Conservation (phyloP, 2,888 invertebrate genomes). For the Drosophila recens region DNA sequence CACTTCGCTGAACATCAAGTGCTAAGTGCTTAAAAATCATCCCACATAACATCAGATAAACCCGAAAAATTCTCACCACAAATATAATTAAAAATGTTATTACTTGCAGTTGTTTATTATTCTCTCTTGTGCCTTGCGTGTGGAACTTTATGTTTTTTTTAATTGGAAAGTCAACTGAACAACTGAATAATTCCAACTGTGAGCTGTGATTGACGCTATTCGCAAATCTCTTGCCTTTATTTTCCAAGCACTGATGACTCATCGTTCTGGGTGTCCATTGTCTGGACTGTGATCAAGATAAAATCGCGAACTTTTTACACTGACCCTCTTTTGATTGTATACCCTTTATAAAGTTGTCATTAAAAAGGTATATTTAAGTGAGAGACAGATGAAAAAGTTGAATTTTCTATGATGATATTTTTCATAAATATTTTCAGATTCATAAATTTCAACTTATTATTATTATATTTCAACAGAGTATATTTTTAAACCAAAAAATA, state of each 20-base stretch:
- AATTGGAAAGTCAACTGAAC: constrained; percentile 55
- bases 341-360: not conserved
- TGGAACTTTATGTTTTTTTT: constrained; percentile 51
- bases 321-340: constrained; percentile 9
- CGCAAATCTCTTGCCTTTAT: not conserved
- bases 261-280: constrained; percentile 30
- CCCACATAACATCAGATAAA: constrained; percentile 53
- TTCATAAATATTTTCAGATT: too few relatives aligned
- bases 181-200: constrained; percentile 50
- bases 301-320: constrained; percentile 16
- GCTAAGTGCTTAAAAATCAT: constrained; percentile 32
- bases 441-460: too few relatives aligned
- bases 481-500: too few relatives aligned
- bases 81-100: constrained; percentile 61
- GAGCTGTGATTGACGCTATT: constrained; percentile 55
- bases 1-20: constrained; percentile 16
- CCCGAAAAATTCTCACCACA: constrained; percentile 47
- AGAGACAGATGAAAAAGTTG: not conserved
- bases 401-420: not conserved
- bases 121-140: constrained; percentile 52
- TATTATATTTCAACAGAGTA: too few relatives aligned
- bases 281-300: constrained; percentile 52
- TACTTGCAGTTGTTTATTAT: constrained; percentile 41
- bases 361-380: not conserved
- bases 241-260: constrained; percentile 33